phyloP scores from a whole-genome alignment of 2,113 vertebrate species.

The Sebastes fasciatus region DNA sequence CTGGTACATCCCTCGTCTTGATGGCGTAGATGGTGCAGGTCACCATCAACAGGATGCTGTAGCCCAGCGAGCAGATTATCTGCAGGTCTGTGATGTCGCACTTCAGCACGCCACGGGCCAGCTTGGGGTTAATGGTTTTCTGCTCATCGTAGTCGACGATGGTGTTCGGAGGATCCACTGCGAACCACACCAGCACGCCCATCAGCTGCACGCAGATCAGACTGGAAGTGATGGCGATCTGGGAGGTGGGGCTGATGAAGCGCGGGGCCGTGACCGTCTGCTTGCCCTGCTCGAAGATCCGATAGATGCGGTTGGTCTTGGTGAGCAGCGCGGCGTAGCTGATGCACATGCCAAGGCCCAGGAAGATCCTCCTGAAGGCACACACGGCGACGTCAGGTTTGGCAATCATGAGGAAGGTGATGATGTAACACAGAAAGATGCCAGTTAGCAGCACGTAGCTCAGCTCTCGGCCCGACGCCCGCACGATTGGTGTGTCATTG shows the following conservation, averaged over 20 bases:
- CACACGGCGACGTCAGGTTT: constrained; percentile 80
- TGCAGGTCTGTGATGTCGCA: constrained; percentile 84
- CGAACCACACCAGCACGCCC: constrained; percentile 82
- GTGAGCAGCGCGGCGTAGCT: constrained; percentile 83
- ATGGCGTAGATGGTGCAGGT: constrained; percentile 84
- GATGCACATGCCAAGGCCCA: constrained; percentile 84
- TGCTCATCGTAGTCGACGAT: constrained; percentile 83
- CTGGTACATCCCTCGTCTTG: constrained; percentile 82
- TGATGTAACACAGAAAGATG: constrained; percentile 83
- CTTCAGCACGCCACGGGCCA: constrained; percentile 81
- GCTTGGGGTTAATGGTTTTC: constrained; percentile 79
- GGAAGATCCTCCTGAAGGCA: constrained; percentile 82
- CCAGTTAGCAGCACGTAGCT: constrained; percentile 83
- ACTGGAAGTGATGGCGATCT: constrained; percentile 82
- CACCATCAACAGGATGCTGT: constrained; percentile 83
- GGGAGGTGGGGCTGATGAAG: constrained; percentile 83
- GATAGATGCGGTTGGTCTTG: constrained; percentile 83
- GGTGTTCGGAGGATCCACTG: constrained; percentile 81
- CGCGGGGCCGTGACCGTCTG: constrained; percentile 81
- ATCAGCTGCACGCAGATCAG: constrained; percentile 82
- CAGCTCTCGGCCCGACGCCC: constrained; percentile 80
- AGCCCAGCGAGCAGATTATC: constrained; percentile 83
- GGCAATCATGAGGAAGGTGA: constrained; percentile 83
- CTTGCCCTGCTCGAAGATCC: constrained; percentile 83
- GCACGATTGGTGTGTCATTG: constrained; percentile 81